Conservation (phyloP, 2,888 invertebrate genomes). For the Lepidocyrtinus sp. region DNA sequence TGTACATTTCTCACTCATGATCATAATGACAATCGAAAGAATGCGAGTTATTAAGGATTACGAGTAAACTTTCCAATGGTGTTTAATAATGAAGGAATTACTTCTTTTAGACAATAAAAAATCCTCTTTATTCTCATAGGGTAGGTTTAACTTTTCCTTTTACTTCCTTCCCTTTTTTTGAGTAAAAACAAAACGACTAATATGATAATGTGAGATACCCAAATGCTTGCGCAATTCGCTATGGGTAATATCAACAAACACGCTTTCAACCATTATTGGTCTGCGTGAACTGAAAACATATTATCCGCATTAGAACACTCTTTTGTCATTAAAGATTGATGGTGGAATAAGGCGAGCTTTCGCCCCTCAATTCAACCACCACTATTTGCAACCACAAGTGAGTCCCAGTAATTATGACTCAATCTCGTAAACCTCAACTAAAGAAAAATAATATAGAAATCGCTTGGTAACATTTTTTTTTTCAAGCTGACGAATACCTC, state of each 20-base stretch:
- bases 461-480: background rate
- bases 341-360: background rate
- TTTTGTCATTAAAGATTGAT: background rate
- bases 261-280: background rate
- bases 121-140: no score
- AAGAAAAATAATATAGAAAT: no score
- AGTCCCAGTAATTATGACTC: constrained; percentile 7
- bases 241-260: background rate
- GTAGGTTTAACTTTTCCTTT: background rate
- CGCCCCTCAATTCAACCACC: no score
- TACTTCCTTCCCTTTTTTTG: background rate
- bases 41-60: no score
- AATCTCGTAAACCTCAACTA: no score
- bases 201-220: no score
- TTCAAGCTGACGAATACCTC: background rate
- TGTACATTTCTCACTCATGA: no score
- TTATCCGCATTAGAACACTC: background rate
- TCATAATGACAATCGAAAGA: no score
- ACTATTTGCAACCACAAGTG: constrained; percentile 1
- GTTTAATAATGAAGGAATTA: no score
- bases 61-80: no score
- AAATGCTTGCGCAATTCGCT: background rate
- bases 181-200: no score
- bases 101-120: no score
- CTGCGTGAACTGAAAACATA: constrained; percentile 6